Conservation (phyloP, 2,113 vertebrate species). For the Suricata suricatta region DNA sequence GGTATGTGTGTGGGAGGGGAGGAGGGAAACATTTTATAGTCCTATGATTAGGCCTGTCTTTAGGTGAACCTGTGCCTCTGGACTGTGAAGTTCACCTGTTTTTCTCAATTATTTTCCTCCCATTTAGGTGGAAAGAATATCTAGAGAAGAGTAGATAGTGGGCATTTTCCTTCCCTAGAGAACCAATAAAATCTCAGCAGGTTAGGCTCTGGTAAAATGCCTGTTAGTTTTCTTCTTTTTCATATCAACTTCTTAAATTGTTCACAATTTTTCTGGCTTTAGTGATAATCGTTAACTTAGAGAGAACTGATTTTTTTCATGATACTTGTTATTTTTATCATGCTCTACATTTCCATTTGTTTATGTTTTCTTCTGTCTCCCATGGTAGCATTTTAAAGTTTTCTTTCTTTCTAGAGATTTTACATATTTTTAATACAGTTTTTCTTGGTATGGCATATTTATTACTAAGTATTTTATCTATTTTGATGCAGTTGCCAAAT, state of each 20-base stretch:
- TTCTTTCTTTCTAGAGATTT: background rate
- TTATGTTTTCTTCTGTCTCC: background rate
- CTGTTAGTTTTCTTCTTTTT: background rate
- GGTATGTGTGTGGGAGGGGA: background rate
- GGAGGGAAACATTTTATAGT: background rate
- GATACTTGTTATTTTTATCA: background rate
- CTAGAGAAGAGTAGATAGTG: background rate
- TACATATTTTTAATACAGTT: background rate
- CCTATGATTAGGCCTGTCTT: background rate
- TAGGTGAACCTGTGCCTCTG: too few relatives aligned
- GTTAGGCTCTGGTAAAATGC: background rate
- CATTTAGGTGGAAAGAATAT: background rate
- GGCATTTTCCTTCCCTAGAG: background rate
- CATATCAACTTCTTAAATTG: background rate
- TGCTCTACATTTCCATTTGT: background rate
- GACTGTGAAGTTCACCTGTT: background rate
- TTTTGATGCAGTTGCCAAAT: background rate
- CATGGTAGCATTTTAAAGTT: background rate
- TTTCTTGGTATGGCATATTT: background rate
- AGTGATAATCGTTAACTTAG: background rate
- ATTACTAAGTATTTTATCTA: background rate
- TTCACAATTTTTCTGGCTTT: background rate
- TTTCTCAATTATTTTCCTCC: background rate
- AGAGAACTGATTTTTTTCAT: background rate
- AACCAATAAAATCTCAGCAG: background rate